Evolutionary conservation across 2,888 invertebrate genomes (phyloP).

Genomic region (Eristalinus aeneus): DNA sequence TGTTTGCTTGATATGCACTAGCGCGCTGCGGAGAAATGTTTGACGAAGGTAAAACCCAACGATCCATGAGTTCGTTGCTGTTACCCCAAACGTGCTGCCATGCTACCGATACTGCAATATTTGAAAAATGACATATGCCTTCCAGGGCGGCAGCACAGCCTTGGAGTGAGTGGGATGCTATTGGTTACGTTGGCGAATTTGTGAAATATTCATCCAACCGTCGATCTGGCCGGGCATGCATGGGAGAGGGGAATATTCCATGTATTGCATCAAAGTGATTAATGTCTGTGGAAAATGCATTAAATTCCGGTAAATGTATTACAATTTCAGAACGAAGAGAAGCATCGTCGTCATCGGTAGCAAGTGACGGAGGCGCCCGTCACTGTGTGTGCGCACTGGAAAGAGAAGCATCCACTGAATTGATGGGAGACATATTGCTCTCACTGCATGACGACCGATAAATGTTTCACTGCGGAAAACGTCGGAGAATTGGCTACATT

Average conservation of each 20-base stretch:
- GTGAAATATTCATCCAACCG: constrained; percentile 59
- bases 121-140: constrained; percentile 71
- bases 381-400: neutral
- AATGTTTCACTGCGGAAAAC: constrained; percentile 7
- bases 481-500: constrained; percentile 64
- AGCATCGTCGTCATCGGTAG: constrained; percentile 59
- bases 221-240: constrained; percentile 11
- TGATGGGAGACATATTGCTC: constrained; percentile 54
- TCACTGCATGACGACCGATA: constrained; percentile 51
- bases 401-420: constrained; percentile 5
- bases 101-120: constrained; percentile 66
- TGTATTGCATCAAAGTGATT: constrained; percentile 78
- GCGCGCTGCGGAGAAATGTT: constrained; percentile 51
- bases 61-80: constrained; percentile 62
- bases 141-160: constrained; percentile 5
- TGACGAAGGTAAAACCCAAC: constrained; percentile 67
- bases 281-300: constrained; percentile 81
- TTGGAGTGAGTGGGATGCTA: constrained; percentile 41
- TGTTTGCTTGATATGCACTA: constrained; percentile 65
- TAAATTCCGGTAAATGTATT: constrained; percentile 80
- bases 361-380: constrained; percentile 8
- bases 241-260: constrained; percentile 65
- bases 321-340: constrained; percentile 77
- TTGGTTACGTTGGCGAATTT: constrained; percentile 64
- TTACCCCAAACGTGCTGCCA: constrained; percentile 53